These are phyloP conservation scores for Sebastes goodei DNA, from an alignment of 2,797 vertebrate genomes.

Conservation along the genomic window DNA sequence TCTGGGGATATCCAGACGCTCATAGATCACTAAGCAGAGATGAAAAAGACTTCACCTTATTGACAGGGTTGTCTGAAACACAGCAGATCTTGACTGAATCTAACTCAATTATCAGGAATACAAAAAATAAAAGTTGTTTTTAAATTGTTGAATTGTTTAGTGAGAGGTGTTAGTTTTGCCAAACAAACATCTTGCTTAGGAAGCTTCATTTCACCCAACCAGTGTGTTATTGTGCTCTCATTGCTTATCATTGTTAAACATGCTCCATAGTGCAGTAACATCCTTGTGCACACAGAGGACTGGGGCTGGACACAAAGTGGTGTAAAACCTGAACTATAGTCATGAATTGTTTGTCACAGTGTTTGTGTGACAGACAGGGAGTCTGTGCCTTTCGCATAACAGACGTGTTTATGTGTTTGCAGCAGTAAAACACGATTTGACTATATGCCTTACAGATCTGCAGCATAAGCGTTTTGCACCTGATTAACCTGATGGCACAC, in stretches of 20 bases:
- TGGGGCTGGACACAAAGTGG: neutral
- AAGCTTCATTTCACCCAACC: neutral
- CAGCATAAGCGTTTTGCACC: conserved; percentile 29
- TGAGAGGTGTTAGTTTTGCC: neutral
- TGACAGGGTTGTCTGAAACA: neutral
- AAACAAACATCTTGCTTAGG: neutral
- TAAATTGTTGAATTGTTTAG: neutral
- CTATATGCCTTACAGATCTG: conserved; percentile 1
- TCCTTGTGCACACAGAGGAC: neutral
- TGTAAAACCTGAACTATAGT: neutral
- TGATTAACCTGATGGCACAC: conserved; percentile 31
- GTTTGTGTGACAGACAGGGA: neutral
- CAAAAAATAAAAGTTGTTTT: neutral
- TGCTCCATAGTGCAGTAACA: neutral
- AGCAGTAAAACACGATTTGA: neutral
- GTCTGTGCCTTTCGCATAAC: neutral
- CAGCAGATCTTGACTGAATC: neutral
- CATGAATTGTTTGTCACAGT: no score
- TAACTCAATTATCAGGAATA: neutral
- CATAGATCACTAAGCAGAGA: neutral
- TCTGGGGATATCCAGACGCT: conserved; percentile 1
- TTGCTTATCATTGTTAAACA: neutral
- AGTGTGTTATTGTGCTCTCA: no score
- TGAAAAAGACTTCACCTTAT: neutral
- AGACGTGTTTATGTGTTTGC: neutral